Evolutionary conservation across 1,140 invertebrate species (phyloP), one percentile per base, ranked within the genome.

Genomic region (Trigoniulus corallinus): DNA sequence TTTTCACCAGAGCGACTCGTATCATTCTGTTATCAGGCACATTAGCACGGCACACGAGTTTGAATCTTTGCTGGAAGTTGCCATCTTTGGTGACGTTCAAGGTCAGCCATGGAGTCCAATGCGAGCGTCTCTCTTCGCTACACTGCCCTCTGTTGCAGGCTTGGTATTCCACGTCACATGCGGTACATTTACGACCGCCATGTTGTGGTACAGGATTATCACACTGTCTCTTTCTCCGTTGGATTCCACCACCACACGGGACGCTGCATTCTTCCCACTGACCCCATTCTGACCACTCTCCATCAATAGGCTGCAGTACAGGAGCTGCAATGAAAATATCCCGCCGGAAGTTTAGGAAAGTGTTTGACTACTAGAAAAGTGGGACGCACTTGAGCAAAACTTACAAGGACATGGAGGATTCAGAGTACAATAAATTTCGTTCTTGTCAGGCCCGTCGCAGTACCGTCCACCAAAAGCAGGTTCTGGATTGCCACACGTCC

Each of bases 21-120:
- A 80, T 65, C 50, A 70, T 59, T 4, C 67, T 66, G 10, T 76
- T 67, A 58, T 86, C 78, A 1, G 78, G 69, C 0, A 80, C 80
- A 34, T 78, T 82, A 0, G 83, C 84, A 23, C 77, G 74, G 59
- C 87, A 92, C 12, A 74, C 69, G 58, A 83, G 87, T 50, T 82
- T 74, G 56, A 77, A 86, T 48, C 84, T 72, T 50, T 79, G 78
- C 59, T 88, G 82, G 3, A 75, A 74, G 42, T 78, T 75, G 2
- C 75, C 77, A 10, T 72, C 68, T 44, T 67, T 70, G 1, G 67
- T 68, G 1, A 56, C 44, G 53, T 74, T 74, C 10, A 62, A 58
- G 47, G 58, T 53, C n/a, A 84, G 62, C 84, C 85, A 89, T 0
- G 78, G 78, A 0, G 84, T 84, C 83, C 84, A 88, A 1, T 72